Base-by-base conservation (phyloP, 2,888 invertebrate genomes). In the Carabus problematicus region DNA sequence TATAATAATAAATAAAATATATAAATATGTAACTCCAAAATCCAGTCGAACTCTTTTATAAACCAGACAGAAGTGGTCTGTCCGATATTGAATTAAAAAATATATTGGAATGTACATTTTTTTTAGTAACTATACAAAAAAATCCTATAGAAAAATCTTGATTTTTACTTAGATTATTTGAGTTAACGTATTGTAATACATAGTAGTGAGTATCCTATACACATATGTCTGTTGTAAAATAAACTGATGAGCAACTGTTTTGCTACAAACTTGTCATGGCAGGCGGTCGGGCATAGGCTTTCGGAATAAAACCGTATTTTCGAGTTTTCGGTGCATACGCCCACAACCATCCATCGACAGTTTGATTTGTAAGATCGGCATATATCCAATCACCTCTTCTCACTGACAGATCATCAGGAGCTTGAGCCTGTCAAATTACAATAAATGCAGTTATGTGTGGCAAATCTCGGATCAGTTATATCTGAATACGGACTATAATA, bases 291-390 rank as follows among this genome's bases (percentile, higher is more conserved):
- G 96, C 96, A 78, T 96, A 96, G 0, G 95, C 95, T 79, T 95
- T 95, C 69, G 97, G 97, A 73, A 97, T 95, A 82, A 97, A 97
- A 42, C 97, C 97, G 78, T 96, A 96, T 80, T 95, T 93, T 39
- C 94, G 85, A 1, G 93, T 92, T 82, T 94, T 94, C 8, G 95
- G 96, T 8, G 95, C 95, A 84, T 97, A 97, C 0, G 95, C 93
- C 96, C 94, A 97, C 72, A 95, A 84, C 95, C 93, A 96, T 43
- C 97, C 97, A 81, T 95, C 96, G 43, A 94, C 95, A 0, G 95
- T 96, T 83, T 96, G 96, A 84, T 95, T 94, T 75, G 91, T 91
- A 60, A 95, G 86, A 84, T 97, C 96, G 0, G 96, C 96, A 82
- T 96, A 97, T 74, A 97, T 94, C 94, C 95, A 95, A 79, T 97